These are phyloP conservation scores for Rhinichthys osculus DNA, from an alignment of 2,797 vertebrate genomes.

Conservation along the genomic window DNA sequence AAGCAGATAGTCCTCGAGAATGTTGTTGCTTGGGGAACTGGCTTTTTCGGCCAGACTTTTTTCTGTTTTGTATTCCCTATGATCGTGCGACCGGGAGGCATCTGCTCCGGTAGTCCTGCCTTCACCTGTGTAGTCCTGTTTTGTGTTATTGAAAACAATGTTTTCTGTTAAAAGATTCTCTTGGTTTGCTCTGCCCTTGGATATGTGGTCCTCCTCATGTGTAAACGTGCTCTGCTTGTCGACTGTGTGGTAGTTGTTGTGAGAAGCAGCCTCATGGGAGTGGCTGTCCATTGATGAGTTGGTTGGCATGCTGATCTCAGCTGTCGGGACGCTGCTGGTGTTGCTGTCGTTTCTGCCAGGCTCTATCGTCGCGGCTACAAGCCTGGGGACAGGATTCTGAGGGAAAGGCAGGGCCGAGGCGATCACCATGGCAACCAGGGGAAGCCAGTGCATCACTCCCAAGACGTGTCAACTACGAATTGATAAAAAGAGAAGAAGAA, in stretches of 20 bases:
- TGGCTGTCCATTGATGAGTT: constrained; percentile 58
- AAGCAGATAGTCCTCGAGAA: constrained; percentile 64
- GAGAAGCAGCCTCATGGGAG: constrained; percentile 62
- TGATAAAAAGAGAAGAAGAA: constrained; percentile 39
- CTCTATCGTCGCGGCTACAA: constrained; percentile 70
- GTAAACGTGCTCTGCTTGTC: background rate
- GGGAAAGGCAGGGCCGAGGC: constrained; percentile 86
- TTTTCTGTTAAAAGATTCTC: constrained; percentile 48
- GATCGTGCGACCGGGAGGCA: constrained; percentile 53
- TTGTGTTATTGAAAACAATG: constrained; percentile 54
- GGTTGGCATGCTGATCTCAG: constrained; percentile 30
- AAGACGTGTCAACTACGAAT: constrained; percentile 81
- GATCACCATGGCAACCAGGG: constrained; percentile 89
- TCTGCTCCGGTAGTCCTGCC: constrained; percentile 46
- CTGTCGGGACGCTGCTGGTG: constrained; percentile 43
- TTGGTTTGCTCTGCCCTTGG: constrained; percentile 56
- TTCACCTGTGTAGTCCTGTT: constrained; percentile 40
- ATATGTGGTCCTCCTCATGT: constrained; percentile 49
- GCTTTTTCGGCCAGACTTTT: constrained; percentile 10
- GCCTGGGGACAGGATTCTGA: constrained; percentile 77
- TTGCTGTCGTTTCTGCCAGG: constrained; percentile 66
- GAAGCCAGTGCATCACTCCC: constrained; percentile 90
- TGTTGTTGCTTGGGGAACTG: constrained; percentile 57
- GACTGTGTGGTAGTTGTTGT: constrained; percentile 58
- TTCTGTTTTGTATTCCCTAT: constrained; percentile 43